phyloP scores from a whole-genome alignment of 2,113 vertebrate genomes.

The Willisornis vidua region DNA sequence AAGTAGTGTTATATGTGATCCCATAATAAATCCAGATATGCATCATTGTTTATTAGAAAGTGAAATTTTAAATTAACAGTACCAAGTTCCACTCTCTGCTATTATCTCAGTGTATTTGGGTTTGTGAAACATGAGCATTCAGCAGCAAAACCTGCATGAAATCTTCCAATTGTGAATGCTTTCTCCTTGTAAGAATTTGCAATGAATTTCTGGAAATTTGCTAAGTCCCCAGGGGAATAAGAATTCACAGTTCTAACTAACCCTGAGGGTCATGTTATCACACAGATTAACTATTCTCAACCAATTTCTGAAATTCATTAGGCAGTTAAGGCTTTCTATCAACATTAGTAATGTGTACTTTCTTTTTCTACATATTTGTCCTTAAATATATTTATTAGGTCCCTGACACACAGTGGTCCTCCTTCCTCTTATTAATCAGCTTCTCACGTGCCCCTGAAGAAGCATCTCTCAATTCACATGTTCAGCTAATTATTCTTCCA shows the following conservation, averaged over 20 bases:
- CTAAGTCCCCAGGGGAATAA: conserved; percentile 13
- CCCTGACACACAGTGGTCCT: background rate
- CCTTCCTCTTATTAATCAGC: conserved; percentile 1
- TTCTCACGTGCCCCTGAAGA: background rate
- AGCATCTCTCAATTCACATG: background rate
- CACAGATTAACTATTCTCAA: conserved; percentile 61
- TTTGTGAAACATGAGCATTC: background rate
- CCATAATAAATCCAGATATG: conserved; percentile 22
- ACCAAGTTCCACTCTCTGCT: background rate
- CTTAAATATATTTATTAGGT: conserved; percentile 51
- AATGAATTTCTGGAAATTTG: conserved; percentile 48
- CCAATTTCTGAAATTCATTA: conserved; percentile 69
- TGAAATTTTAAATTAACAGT: conserved; percentile 28
- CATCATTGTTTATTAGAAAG: background rate
- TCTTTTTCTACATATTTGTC: conserved; percentile 56
- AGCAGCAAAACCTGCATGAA: conserved; percentile 26
- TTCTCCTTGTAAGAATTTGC: conserved; percentile 1
- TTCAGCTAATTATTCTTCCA: conserved; percentile 49
- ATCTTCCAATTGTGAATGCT: conserved; percentile 3
- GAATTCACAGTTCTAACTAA: conserved; percentile 66
- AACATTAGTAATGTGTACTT: conserved; percentile 61
- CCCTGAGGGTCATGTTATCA: conserved; percentile 60
- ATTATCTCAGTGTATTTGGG: background rate
- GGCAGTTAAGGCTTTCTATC: conserved; percentile 62
- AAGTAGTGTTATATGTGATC: conserved; percentile 7